phyloP scores from a whole-genome alignment of 2,113 vertebrate genomes.

The Xenus cinereus region DNA sequence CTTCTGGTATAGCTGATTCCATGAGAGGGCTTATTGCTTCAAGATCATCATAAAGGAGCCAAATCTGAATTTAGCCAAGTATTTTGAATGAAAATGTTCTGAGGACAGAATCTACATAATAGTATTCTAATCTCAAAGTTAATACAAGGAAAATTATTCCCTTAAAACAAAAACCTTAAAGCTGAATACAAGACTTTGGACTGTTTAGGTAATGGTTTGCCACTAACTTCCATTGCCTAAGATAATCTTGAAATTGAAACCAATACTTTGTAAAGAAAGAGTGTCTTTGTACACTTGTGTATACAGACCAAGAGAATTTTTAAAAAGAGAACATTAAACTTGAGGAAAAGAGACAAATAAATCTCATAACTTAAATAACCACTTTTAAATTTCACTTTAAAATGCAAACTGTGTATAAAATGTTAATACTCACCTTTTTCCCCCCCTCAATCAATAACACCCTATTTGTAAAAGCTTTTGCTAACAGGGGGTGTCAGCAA shows the following conservation, averaged over 20 bases:
- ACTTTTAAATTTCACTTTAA: not conserved
- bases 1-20: not conserved
- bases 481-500: not conserved
- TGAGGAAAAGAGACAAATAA: not conserved
- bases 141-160: not conserved
- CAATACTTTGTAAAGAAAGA: not conserved
- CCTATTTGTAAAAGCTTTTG: not conserved
- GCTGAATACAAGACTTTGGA: not conserved
- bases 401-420: not conserved
- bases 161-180: not conserved
- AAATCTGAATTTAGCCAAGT: not conserved
- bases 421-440: conserved; percentile 29
- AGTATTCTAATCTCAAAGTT: not conserved
- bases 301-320: not conserved
- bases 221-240: not conserved
- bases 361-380: not conserved
- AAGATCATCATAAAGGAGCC: not conserved
- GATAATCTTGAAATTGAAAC: not conserved
- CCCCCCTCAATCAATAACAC: not conserved
- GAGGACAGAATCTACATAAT: not conserved
- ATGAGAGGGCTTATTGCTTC: not conserved
- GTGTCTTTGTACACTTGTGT: not conserved
- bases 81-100: not conserved
- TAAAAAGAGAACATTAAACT: not conserved
- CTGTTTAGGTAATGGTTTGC: not conserved